A percentile compares a stretch with the other conserved stretches of the same genome.
Evolutionary conservation across 2,888 invertebrate genomes (phyloP).

Genomic region (Schrankia costaestrigalis): DNA sequence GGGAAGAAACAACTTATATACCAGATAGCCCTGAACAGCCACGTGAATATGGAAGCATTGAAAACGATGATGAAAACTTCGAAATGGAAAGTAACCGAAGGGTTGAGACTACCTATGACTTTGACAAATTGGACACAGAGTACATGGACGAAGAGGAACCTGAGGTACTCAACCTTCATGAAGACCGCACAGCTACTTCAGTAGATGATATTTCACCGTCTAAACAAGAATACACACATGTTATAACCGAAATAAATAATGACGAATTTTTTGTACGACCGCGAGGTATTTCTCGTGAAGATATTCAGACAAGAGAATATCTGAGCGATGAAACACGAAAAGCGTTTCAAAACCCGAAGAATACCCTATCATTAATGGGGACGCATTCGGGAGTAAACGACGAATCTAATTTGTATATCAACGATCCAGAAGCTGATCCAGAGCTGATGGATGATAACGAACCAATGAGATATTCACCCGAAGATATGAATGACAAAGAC

Average conservation of each 20-base stretch:
- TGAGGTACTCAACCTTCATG: constrained; percentile 39
- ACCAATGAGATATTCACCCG: constrained; percentile 57
- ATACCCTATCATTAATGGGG: constrained; percentile 84
- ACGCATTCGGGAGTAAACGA: constrained; percentile 51
- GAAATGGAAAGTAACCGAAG: constrained; percentile 61
- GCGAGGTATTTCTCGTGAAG: constrained; percentile 90
- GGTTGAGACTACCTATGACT: constrained; percentile 71
- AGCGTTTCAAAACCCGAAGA: constrained; percentile 85
- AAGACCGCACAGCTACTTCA: constrained; percentile 46
- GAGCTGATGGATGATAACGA: constrained; percentile 65
- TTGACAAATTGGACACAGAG: constrained; percentile 79
- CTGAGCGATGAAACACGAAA: constrained; percentile 90
- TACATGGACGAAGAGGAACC: constrained; percentile 78
- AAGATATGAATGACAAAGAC: constrained; percentile 72
- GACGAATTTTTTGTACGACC: constrained; percentile 93
- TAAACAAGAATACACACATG: constrained; percentile 75
- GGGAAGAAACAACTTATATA: constrained; percentile 64
- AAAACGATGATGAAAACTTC: constrained; percentile 49
- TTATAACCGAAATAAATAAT: constrained; percentile 92
- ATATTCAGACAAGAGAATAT: constrained; percentile 89
- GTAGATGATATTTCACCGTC: constrained; percentile 61
- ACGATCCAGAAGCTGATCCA: constrained; percentile 63
- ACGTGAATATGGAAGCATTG: constrained; percentile 72
- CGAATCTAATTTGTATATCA: constrained; percentile 57
- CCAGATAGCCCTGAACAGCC: constrained; percentile 68